phyloP scores from a whole-genome alignment of 53 echinoderm and acorn worm genomes.

The Henricia sp. region DNA sequence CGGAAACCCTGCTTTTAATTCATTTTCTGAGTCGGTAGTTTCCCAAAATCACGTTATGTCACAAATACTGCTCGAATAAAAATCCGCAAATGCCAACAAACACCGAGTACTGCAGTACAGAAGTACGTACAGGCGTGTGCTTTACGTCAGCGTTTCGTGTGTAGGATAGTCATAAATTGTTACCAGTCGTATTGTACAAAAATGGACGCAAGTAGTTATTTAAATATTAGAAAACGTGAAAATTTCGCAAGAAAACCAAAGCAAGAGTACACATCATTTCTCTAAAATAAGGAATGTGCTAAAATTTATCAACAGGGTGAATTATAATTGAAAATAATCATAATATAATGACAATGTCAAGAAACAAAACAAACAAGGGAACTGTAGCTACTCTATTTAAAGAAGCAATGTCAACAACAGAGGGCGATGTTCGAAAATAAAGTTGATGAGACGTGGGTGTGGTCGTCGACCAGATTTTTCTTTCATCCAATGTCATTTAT shows the following conservation, averaged over 20 bases:
- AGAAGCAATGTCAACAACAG: too few relatives aligned
- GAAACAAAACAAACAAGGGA: too few relatives aligned
- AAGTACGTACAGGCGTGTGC: conserved; percentile 50
- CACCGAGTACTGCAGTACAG: background rate
- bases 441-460: too few relatives aligned
- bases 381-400: too few relatives aligned
- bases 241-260: background rate
- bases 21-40: background rate
- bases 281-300: too few relatives aligned
- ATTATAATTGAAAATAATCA: background rate
- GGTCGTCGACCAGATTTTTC: too few relatives aligned
- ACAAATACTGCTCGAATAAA: conserved; percentile 21
- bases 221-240: background rate
- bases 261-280: background rate
- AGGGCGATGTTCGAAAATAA: too few relatives aligned
- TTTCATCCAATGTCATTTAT: too few relatives aligned
- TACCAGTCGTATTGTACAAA: conserved; percentile 10
- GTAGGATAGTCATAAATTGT: conserved; percentile 28
- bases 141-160: conserved; percentile 54
- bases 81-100: conserved; percentile 47
- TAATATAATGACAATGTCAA: too few relatives aligned
- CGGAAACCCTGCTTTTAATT: conserved; percentile 20
- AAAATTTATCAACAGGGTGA: too few relatives aligned
- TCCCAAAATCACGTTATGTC: conserved; percentile 19
- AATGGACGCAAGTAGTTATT: background rate